phyloP scores from a whole-genome alignment of 2,888 invertebrate species.

The Drosophila anceps region DNA sequence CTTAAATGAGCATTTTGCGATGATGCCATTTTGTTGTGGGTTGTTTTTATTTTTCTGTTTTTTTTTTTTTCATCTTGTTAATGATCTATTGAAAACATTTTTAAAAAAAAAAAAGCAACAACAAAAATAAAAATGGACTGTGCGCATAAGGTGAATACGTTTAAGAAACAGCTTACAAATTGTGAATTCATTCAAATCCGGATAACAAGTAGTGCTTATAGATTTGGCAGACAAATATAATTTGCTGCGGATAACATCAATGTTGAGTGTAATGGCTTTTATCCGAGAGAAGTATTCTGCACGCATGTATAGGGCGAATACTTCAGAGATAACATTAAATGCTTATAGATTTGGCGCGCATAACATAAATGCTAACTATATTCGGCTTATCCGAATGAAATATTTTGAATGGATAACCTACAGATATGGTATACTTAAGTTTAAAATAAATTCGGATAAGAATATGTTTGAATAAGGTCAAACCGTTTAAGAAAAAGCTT shows the following conservation, averaged over 20 bases:
- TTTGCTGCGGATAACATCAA: neutral
- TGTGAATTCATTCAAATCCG: conserved; percentile 40
- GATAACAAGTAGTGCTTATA: conserved; percentile 38
- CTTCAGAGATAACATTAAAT: neutral
- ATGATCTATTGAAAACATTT: conserved; percentile 27
- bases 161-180: conserved; percentile 31
- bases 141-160: conserved; percentile 44
- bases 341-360: neutral
- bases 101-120: neutral
- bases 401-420: too few species aligned
- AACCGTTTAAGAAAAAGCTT: too few species aligned
- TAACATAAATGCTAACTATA: neutral
- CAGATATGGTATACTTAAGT: neutral
- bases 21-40: conserved; percentile 70
- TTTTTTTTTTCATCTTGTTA: conserved; percentile 5
- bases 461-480: neutral
- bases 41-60: conserved; percentile 28
- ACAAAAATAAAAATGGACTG: conserved; percentile 31
- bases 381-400: too few species aligned
- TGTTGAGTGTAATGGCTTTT: neutral
- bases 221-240: conserved; percentile 3
- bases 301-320: too few species aligned
- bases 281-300: neutral
- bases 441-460: neutral
- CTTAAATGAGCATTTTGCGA: conserved; percentile 73